Base-by-base conservation (phyloP, 1,140 invertebrate genomes). In the Ptiloglossa arizonensis region DNA sequence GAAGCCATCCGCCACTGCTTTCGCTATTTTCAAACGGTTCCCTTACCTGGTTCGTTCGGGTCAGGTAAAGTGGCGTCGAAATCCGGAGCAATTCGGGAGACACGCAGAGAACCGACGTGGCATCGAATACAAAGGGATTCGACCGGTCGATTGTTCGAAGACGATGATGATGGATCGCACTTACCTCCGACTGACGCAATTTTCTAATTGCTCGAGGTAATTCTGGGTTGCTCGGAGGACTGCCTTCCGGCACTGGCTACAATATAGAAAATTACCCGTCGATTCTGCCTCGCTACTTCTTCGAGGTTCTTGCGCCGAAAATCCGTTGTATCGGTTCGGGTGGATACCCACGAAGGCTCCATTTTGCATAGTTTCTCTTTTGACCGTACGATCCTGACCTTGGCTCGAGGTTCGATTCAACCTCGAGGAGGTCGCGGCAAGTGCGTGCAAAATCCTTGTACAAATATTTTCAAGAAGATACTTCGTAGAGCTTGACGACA, bases 131-230 rank as follows among this genome's bases (percentile, higher is more conserved):
- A 71, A 63, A 50, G 48, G 52, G 22, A 54, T 57, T 66, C 57
- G 69, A 66, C 44, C 29, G 60, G 52, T 62, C 69, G 72, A 76
- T 79, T 69, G 48, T 67, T 67, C 56, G 22, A 44, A 72, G 50
- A 22, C 44, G 52, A 79, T 60, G 76, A 52, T 80, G 68, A 83
- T 69, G 46, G 73, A 82, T 82, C 54, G 57, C 24, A 22, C 24
- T 64, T 70, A 63, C n/a, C 74, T 69, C 63, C 46, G 62, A 24
- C 77, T 78, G 68, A 82, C 71, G 72, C 78, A 81, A 87, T 87
- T 87, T 86, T 87, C 83, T 87, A 87, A 87, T 88, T 86, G 80
- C 80, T 76, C 22, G 35, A n/a, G 64, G 77, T 87, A 85, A 87
- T 87, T 85, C 74, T 63, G 64, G 82, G 67, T 80, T 70, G 67